Evolutionary conservation across 2,113 vertebrate genomes (phyloP), one percentile per base, ranked within the genome.

Genomic region (Peromyscus polionotus): DNA sequence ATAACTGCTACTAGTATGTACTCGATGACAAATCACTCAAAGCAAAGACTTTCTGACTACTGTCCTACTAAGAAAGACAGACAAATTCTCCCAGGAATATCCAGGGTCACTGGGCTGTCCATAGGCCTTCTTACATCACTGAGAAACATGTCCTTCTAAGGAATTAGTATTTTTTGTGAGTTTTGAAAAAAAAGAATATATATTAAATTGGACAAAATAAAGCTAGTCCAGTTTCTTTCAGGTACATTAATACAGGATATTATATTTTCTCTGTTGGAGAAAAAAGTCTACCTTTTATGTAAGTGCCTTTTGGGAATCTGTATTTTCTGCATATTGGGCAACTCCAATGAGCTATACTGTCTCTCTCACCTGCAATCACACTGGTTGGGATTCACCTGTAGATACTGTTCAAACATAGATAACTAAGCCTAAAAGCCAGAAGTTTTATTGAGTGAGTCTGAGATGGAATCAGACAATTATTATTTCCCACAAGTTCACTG

Each of bases 101-200:
- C 36, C 20, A 26, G 3, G n/a, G 12, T 42, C 5, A 26, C 33
- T 61, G 57, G 36, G 54, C 54, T n/a, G 3, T 61, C 36, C 36
- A 22, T 9, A 9, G 13, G 59, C 7, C 26, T 65, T 63, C 39
- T 7, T 65, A 7, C 4, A 59, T 63, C 57, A 63, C 13, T 48
- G 31, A 17, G 7, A 0, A 51, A 13, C 39, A 39, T 1, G 4
- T 76, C 70, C 0, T 31, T 13, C 70, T 36, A 83, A 86, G 33
- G 7, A 88, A 1, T 2, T 20, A 22, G 4, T 39, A 67, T 80
- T 88, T n/a, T 39, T 61, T 57, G 33, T 51, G 16, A 86, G 20
- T 87, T 93, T 92, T 87, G 10, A 97, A 97, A 12, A 36, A 65
- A 6, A 63, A 48, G 1, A 2, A 70, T 73, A 77, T 81, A 42